These are phyloP conservation scores for cattle (Bos taurus) DNA, from an alignment of 2,113 vertebrate genomes.

Conservation along the genomic window DNA sequence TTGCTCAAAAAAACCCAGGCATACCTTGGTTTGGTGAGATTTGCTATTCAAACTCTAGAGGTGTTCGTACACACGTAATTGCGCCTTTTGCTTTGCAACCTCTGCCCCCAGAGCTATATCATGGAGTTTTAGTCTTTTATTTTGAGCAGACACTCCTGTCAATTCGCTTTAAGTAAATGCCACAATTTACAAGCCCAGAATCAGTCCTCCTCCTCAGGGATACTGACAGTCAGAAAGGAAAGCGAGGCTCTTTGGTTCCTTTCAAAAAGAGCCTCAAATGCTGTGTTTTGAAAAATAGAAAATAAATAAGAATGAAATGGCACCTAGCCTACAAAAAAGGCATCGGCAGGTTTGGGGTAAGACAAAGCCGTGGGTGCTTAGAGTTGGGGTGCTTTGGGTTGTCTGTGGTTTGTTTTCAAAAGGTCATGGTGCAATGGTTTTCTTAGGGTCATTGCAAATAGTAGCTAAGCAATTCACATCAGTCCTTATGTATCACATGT, in stretches of 20 bases:
- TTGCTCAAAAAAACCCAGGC: not conserved
- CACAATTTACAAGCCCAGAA: constrained; percentile 30
- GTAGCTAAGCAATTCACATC: not conserved
- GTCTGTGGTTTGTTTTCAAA: not conserved
- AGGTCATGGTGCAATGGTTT: not conserved
- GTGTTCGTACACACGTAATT: not conserved
- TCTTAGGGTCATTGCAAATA: not conserved
- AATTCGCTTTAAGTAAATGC: constrained; percentile 35
- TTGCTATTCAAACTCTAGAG: not conserved
- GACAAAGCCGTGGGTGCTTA: not conserved
- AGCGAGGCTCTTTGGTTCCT: not conserved
- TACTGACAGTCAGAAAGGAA: not conserved
- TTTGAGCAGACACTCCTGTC: constrained; percentile 51
- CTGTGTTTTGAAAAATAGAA: constrained; percentile 53
- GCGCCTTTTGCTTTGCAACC: constrained; percentile 25
- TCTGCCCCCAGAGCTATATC: constrained; percentile 24
- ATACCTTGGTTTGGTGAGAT: constrained; percentile 6
- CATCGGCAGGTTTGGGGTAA: not conserved
- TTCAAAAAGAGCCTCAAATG: constrained; percentile 32
- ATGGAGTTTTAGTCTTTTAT: constrained; percentile 15
- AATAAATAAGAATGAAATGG: constrained; percentile 52
- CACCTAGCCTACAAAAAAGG: not conserved
- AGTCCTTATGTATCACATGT: not conserved
- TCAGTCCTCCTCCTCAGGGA: not conserved
- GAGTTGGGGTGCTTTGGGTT: not conserved